Base-by-base conservation (phyloP, 2,888 invertebrate species). In the Melipona beecheii region DNA sequence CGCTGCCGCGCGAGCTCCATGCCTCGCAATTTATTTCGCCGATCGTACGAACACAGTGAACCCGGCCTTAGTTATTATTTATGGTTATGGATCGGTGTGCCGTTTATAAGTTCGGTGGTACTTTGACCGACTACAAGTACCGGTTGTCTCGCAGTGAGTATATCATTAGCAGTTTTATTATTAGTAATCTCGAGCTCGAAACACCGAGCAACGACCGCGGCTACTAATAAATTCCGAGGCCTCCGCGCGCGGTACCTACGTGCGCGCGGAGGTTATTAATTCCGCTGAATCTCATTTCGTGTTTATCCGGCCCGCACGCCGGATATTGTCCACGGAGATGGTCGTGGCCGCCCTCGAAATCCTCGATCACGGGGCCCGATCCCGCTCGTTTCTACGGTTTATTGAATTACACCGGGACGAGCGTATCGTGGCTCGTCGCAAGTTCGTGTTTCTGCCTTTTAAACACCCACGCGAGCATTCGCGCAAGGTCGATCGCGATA, bases 81-180 rank as follows among this genome's bases (percentile, higher is more conserved):
- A 87, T 82, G 87, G 66, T 87, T 85, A 89, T 85, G 84, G 84
- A 88, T 88, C 78, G 81, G 73, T 75, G 73, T 75, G 80, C 85
- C 82, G 87, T 88, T 89, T 89, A 85, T 85, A 88, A 86, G 84
- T 88, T 88, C 76, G 86, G 87, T 85, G 88, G 77, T 87, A 88
- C 85, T 85, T 87, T 87, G 89, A 88, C 89, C 83, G 89, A 87
- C 78, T 88, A 87, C 88, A 85, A 88, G 89, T 77, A 83, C 85
- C 83, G 81, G 82, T 85, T 83, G 85, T 87, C 88, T 83, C 86
- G 77, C 74, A 88, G 88, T 88, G 86, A 88, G 88, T 88, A 88
- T 88, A 88, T 88, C 88, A 88, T 88, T 86, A 88, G 71, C 84
- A 88, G 79, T 88, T 88, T 88, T 86, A 88, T 88, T 88, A 88